Base-by-base conservation (phyloP, 2,797 vertebrate genomes). In the Micromesistius poutassou region DNA sequence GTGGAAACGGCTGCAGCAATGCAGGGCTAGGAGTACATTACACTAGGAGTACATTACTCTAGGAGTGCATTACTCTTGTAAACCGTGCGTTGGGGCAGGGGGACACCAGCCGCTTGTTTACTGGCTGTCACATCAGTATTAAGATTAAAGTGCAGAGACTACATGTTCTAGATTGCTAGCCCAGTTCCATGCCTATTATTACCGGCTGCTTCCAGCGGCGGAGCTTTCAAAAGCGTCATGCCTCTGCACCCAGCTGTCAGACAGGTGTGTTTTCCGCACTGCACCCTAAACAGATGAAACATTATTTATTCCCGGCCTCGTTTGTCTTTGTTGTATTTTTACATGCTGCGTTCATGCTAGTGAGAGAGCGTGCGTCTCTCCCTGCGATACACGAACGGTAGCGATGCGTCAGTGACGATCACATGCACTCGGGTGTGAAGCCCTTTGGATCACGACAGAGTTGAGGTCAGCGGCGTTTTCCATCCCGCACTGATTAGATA, bases 101-200 rank as follows among this genome's bases (percentile, higher is more conserved):
- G 9, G 12, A 31, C 9, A 25, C 19, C 35, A 30, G 10, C 30
- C 10, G 9, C 2, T 66, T 75, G 50, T 66, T 75, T 62, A 66
- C 74, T 75, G 25, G 46, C 74, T 30, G 73, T 74, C 73, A 30
- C 4, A 30, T 74, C 25, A 31, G 2, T 35, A 31, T 74, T 74
- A 74, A 74, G 72, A 74, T 38, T 74, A 74, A 74, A 38, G 33
- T 36, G 36, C 36, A 38, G 40, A 22, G 42, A 30, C 13, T 55
- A 33, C 74, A 62, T 66, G 74, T 75, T 75, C 50, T 25, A 75
- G 40, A 75, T 75, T 75, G 28, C 31, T 66, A 50, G 31, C 16
- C 50, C 50, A 75, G 30, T 75, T 75, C 31, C 31, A 62, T 4
- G 28, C 19, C 46, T 75, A 33, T 55, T 75, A 75, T 75, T 55